phyloP scores from a whole-genome alignment of 2,797 vertebrate species.

The Bovichtus variegatus region DNA sequence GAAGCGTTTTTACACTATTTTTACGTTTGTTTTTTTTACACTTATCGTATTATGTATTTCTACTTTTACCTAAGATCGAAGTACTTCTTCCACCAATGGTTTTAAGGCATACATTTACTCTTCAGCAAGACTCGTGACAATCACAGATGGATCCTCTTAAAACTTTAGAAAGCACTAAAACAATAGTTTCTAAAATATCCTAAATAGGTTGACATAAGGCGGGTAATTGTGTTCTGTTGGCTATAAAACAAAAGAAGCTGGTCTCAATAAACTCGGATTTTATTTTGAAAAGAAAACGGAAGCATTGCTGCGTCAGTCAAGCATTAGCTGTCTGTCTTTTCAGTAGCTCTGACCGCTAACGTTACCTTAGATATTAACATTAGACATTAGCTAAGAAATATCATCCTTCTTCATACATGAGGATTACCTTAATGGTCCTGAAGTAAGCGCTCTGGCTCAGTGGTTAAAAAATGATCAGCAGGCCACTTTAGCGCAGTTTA shows the following conservation, averaged over 20 bases:
- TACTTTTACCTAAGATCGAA: no score
- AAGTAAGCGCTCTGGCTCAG: slow-evolving; percentile 3
- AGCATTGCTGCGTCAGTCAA: fast-evolving
- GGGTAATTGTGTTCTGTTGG: background rate
- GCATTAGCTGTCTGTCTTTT: fast-evolving
- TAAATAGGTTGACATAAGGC: background rate
- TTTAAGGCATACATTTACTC: no score
- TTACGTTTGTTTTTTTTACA: no score
- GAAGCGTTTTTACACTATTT: no score
- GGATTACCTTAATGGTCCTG: slow-evolving; percentile 51
- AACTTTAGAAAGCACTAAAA: background rate
- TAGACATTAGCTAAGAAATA: background rate
- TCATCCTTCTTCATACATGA: background rate
- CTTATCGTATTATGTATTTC: no score
- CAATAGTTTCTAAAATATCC: background rate
- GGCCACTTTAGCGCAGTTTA: slow-evolving; percentile 17
- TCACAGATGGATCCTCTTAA: background rate
- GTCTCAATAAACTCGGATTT: background rate
- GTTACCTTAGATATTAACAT: background rate
- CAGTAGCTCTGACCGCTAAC: slow-evolving; percentile 8
- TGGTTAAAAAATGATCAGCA: background rate
- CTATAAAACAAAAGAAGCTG: background rate
- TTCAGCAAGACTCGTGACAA: background rate
- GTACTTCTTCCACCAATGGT: no score
- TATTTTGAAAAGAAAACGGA: slow-evolving; percentile 50